A percentile compares a stretch with the other conserved stretches of the same genome.
Conservation (phyloP, 2,888 invertebrate species). For the Aspidiotus destructor region DNA sequence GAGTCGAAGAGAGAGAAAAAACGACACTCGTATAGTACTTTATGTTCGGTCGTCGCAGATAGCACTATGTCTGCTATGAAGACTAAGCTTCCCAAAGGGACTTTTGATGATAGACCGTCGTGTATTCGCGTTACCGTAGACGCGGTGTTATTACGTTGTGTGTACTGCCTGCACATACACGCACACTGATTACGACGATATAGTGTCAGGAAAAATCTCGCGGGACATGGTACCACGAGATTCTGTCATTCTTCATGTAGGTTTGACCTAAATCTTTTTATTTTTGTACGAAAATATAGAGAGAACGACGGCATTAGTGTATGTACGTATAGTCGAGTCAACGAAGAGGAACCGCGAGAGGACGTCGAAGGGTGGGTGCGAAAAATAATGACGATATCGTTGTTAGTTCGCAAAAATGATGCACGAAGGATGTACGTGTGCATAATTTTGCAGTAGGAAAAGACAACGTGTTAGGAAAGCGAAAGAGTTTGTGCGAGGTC, state of each 20-base stretch:
- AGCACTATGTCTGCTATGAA: conserved; percentile 21
- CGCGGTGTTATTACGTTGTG: too few species aligned
- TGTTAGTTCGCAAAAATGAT: too few species aligned
- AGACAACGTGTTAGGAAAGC: too few species aligned
- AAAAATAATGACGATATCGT: too few species aligned
- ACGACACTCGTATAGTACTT: conserved; percentile 19
- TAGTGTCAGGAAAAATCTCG: conserved; percentile 27
- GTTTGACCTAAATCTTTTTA: conserved; percentile 30
- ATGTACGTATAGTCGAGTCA: too few species aligned
- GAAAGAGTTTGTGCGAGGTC: too few species aligned
- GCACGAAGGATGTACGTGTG: too few species aligned
- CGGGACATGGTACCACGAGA: conserved; percentile 22
- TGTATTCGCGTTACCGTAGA: not conserved
- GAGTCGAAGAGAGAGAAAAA: not conserved
- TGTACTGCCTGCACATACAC: conserved; percentile 8
- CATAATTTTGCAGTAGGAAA: too few species aligned
- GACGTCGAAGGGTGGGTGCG: too few species aligned
- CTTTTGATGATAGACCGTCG: conserved; percentile 26
- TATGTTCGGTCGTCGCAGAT: conserved; percentile 20
- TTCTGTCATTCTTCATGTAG: conserved; percentile 32
- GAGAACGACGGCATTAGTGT: too few species aligned
- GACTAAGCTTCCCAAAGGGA: conserved; percentile 28
- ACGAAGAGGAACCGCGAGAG: too few species aligned
- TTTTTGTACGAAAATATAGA: not conserved
- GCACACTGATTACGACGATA: conserved; percentile 8